Conservation (phyloP, 2,113 vertebrate species). For the Chionomys nivalis region DNA sequence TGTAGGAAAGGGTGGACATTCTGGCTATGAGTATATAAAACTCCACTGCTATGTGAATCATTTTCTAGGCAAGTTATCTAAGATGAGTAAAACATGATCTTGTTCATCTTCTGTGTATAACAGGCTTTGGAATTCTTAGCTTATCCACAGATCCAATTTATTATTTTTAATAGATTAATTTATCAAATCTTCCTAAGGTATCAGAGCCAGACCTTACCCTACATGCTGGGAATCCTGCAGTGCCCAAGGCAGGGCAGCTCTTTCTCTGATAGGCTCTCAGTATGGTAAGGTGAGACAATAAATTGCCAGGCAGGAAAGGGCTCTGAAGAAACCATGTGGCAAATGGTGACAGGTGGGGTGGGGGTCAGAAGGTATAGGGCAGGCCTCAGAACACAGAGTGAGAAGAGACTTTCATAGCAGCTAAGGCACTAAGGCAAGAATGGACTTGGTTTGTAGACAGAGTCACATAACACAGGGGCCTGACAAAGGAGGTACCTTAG, state of each 20-base stretch:
- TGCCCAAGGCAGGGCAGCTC: not conserved
- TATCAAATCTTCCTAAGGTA: not conserved
- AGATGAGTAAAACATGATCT: conserved; percentile 35
- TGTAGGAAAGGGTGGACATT: conserved; percentile 22
- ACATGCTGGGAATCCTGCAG: not conserved
- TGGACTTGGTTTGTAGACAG: not conserved
- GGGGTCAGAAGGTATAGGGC: not conserved
- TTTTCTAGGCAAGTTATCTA: conserved; percentile 9
- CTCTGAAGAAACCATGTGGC: not conserved
- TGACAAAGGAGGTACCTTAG: not conserved
- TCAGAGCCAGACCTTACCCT: not conserved
- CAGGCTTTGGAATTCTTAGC: conserved; percentile 22
- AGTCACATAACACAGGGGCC: not conserved
- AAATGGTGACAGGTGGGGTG: not conserved
- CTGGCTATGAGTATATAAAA: conserved; percentile 3
- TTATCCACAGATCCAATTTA: not conserved
- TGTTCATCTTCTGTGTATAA: not conserved
- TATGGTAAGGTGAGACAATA: not conserved
- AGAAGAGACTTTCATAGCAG: not conserved
- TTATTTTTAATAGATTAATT: not conserved
- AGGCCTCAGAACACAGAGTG: not conserved
- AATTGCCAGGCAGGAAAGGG: not conserved
- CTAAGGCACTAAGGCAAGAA: not conserved
- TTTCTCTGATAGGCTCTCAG: not conserved
- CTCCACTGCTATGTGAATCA: not conserved